Conservation (phyloP, 2,888 invertebrate genomes). For the Gymnoscelis rufifasciata region DNA sequence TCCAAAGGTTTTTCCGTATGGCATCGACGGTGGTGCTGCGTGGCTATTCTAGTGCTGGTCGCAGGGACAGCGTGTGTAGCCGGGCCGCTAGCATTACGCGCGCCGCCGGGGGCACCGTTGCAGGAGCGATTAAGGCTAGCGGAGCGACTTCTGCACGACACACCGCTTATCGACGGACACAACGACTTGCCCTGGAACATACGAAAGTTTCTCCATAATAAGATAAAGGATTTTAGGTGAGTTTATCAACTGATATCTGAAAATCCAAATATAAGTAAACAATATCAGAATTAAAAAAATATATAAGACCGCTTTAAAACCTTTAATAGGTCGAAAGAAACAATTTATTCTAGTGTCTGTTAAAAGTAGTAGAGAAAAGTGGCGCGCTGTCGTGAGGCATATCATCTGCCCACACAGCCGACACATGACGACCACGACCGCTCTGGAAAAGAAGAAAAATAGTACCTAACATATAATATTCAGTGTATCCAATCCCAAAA, state of each 20-base stretch:
- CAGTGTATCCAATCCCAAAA: too few relatives aligned
- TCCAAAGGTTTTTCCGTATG: slow-evolving; percentile 62
- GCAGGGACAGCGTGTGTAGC: slow-evolving; percentile 90
- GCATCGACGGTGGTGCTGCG: slow-evolving; percentile 86
- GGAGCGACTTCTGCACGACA: slow-evolving; percentile 85
- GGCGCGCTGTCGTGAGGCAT: too few relatives aligned
- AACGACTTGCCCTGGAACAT: slow-evolving; percentile 96
- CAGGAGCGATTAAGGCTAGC: slow-evolving; percentile 87
- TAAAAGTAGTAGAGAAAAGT: too few relatives aligned
- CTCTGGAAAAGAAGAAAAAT: too few relatives aligned
- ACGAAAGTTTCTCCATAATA: slow-evolving; percentile 92
- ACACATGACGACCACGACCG: too few relatives aligned
- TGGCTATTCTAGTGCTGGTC: slow-evolving; percentile 85
- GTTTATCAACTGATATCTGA: slow-evolving; percentile 22
- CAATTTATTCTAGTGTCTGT: too few relatives aligned
- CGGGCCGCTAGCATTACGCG: slow-evolving; percentile 87
- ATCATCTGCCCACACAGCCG: too few relatives aligned
- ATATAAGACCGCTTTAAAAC: too few relatives aligned
- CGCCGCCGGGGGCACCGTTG: slow-evolving; percentile 86
- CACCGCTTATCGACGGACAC: slow-evolving; percentile 91
- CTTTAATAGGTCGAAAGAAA: too few relatives aligned
- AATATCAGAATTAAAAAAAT: too few relatives aligned
- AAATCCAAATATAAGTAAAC: too few relatives aligned
- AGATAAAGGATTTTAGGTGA: slow-evolving; percentile 89
- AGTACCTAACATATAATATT: too few relatives aligned